These are phyloP conservation scores for Macrosiphum euphorbiae DNA, from an alignment of 2,888 invertebrate genomes.

Conservation along the genomic window DNA sequence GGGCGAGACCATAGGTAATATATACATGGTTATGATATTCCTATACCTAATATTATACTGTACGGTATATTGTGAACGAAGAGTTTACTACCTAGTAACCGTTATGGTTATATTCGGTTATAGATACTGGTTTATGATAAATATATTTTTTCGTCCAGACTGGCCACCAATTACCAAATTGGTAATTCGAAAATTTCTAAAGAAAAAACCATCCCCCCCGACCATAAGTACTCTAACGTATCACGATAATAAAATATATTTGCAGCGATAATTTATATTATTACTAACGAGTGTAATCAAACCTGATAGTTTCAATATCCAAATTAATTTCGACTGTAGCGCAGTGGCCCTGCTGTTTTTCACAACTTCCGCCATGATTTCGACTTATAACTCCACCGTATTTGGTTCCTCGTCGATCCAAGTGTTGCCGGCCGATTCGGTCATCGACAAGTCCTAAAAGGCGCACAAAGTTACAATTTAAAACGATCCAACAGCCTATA, in stretches of 20 bases:
- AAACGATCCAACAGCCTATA: neutral
- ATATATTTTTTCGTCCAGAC: too few relatives aligned
- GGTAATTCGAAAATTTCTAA: slow-evolving; percentile 34
- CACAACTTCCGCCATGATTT: slow-evolving; percentile 4
- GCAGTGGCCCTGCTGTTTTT: neutral
- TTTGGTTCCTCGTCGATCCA: neutral
- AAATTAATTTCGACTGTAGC: neutral
- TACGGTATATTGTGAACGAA: too few relatives aligned
- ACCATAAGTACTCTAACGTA: neutral
- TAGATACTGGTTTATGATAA: too few relatives aligned
- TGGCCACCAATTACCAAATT: too few relatives aligned
- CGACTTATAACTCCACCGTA: neutral
- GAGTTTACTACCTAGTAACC: too few relatives aligned
- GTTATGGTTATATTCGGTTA: too few relatives aligned
- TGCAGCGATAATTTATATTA: neutral
- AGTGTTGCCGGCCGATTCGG: neutral
- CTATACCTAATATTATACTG: too few relatives aligned
- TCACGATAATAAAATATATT: neutral
- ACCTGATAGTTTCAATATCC: slow-evolving; percentile 43
- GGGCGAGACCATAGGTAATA: too few relatives aligned
- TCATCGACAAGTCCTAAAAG: slow-evolving; percentile 4
- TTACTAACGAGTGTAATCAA: neutral
- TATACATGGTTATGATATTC: too few relatives aligned
- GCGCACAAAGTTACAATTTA: neutral
- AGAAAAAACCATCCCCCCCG: neutral